Evolutionary conservation across 35 echinoderm and acorn worm species (phyloP), one percentile per base, ranked within the genome.

Genomic region (Eucidaris tribuloides): DNA sequence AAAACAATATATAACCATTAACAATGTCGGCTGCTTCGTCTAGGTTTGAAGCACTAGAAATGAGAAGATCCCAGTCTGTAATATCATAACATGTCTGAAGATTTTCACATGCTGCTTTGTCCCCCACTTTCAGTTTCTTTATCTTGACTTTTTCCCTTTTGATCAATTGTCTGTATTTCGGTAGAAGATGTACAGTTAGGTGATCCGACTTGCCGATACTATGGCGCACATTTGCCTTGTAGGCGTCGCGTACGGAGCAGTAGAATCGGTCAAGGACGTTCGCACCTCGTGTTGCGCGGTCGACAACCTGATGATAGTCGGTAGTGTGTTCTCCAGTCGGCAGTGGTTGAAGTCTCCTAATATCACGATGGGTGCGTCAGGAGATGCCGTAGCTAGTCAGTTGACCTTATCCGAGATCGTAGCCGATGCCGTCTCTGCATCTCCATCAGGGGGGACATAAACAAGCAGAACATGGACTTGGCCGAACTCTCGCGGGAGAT

Each of bases 291-390:
- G 58, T 82, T 60, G 80, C 44, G 23, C 29, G 9, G 35, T 82
- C 35, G 43, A 82, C 36, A 36, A 19, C 23, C 57, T 65, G 80
- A 0, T 82, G 58, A 82, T 61, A 82, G 39, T 63, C 43, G 56
- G 80, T 9, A 82, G n/a, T 13, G 15, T 30, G 2, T 45, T 32
- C 55, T 82, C 58, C 54, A 82, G 28, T 4, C 58, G 34, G 55
- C 80, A 82, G 29, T 82, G 80, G 48, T 81, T 81, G 25, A 81
- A 81, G 57, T 81, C 78, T 22, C 78, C 78, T 30, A 58, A 28
- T 52, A 82, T 60, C 9, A 82, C 65, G 20, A 59, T 45, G 18
- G 58, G 55, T 18, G 80, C 48, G 55, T 82, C 55, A 22, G 80
- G 80, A 1, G 58, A 82, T 1, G 30, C 14, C 14, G 49, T 82